A percentile compares a stretch with the other conserved stretches of the same genome.
Conservation (phyloP, 2,113 vertebrate species). For the Sardina pilchardus region DNA sequence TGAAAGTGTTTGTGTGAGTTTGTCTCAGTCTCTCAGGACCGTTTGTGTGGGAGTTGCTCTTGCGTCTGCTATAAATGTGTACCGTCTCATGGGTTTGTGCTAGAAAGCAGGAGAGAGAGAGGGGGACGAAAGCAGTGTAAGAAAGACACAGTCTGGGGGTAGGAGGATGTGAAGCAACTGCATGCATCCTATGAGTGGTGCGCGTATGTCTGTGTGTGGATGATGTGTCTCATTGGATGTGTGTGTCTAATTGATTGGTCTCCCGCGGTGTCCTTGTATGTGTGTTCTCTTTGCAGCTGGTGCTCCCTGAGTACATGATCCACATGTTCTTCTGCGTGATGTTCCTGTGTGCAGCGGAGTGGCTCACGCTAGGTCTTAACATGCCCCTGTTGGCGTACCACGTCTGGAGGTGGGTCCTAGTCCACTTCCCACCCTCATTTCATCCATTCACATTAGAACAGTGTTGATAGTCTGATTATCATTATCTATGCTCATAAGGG, state of each 20-base stretch:
- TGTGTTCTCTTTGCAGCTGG: constrained; percentile 82
- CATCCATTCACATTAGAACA: background rate
- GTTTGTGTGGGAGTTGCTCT: background rate
- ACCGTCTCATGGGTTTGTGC: background rate
- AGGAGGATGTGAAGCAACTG: background rate
- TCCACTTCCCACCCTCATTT: background rate
- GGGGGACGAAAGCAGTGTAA: background rate
- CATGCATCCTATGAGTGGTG: background rate
- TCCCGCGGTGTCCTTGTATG: constrained; percentile 26
- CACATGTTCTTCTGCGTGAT: constrained; percentile 99
- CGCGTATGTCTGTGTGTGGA: background rate
- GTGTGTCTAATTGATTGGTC: background rate
- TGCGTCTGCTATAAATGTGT: background rate
- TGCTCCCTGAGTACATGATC: constrained; percentile 99
- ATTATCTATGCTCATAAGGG: background rate
- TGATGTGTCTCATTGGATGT: background rate
- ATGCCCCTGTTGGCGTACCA: constrained; percentile 96
- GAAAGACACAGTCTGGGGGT: too few species aligned
- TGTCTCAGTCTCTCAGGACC: background rate
- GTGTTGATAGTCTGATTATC: too few species aligned
- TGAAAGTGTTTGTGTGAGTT: background rate
- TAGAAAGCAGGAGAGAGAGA: background rate
- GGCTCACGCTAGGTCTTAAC: constrained; percentile 96
- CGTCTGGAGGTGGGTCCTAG: constrained; percentile 87
- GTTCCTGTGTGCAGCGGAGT: constrained; percentile 98